Percentiles rank a stretch among this genome's conserved stretches.
Evolutionary conservation across 2,113 vertebrate genomes (phyloP).

Genomic region (Neolamprologus fasciatus): DNA sequence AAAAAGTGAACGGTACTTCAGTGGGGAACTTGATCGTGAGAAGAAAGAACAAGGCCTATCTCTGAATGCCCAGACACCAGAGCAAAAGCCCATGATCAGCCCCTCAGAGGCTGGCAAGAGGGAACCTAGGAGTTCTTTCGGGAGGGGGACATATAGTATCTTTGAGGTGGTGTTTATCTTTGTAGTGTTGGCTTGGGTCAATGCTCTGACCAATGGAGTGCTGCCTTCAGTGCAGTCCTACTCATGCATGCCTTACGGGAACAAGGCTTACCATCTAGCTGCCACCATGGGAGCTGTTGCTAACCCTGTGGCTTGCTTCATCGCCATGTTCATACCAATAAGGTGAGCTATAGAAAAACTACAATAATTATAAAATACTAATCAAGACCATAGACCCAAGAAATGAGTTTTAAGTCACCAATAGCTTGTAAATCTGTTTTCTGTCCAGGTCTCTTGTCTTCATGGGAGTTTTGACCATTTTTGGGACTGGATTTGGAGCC

Average conservation of each 20-base stretch:
- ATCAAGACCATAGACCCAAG: background rate
- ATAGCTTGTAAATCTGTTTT: background rate
- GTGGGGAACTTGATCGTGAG: background rate
- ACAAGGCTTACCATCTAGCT: slow-evolving; percentile 75
- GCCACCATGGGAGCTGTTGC: slow-evolving; percentile 75
- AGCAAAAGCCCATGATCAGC: slow-evolving; percentile 71
- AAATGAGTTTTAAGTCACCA: background rate
- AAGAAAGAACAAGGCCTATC: slow-evolving; percentile 55
- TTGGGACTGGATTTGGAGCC: slow-evolving; percentile 67
- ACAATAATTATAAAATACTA: background rate
- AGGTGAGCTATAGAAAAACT: slow-evolving; percentile 55
- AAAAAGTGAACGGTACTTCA: slow-evolving; percentile 48
- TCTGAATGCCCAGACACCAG: slow-evolving; percentile 42
- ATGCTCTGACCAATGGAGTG: slow-evolving; percentile 78
- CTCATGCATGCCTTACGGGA: slow-evolving; percentile 81
- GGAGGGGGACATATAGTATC: slow-evolving; percentile 52
- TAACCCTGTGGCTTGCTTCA: slow-evolving; percentile 79
- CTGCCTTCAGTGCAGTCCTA: slow-evolving; percentile 80
- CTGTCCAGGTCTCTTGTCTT: slow-evolving; percentile 67
- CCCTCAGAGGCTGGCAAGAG: background rate
- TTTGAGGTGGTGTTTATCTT: slow-evolving; percentile 70
- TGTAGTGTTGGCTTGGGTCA: slow-evolving; percentile 76
- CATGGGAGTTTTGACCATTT: slow-evolving; percentile 60
- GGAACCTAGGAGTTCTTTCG: slow-evolving; percentile 50
- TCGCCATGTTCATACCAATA: slow-evolving; percentile 73